Percentiles rank a stretch among this genome's conserved stretches.
Conservation (phyloP, 1,140 invertebrate species). For the Colletes gigas region DNA sequence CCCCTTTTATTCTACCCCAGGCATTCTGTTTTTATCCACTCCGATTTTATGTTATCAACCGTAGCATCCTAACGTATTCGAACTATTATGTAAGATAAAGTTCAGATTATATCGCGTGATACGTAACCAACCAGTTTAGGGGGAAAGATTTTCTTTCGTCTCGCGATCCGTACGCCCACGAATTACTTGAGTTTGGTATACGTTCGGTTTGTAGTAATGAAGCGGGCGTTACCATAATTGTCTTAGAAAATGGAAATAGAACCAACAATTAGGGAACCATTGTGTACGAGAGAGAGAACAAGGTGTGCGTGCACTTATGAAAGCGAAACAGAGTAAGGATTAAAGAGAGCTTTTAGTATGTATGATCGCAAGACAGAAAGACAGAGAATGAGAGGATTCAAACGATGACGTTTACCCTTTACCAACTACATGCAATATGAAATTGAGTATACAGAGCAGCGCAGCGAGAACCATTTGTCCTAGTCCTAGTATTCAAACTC, state of each 20-base stretch:
- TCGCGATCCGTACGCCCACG: background rate
- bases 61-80: background rate
- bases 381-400: slow-evolving; percentile 31
- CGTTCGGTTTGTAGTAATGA: background rate
- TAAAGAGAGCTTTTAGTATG: background rate
- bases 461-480: slow-evolving; percentile 69
- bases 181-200: slow-evolving; percentile 15
- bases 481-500: slow-evolving; percentile 71
- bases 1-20: too few relatives aligned
- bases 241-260: slow-evolving; percentile 15
- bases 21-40: too few relatives aligned
- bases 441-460: slow-evolving; percentile 65
- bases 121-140: too few relatives aligned
- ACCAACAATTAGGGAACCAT: background rate
- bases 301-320: background rate
- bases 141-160: background rate
- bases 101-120: background rate
- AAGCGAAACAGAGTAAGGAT: background rate
- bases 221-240: slow-evolving; percentile 12
- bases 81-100: too few relatives aligned
- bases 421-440: slow-evolving; percentile 61
- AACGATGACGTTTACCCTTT: slow-evolving; percentile 55
- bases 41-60: too few relatives aligned
- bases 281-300: background rate
- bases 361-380: slow-evolving; percentile 9